These are phyloP conservation scores for Zosterops japonicus DNA, from an alignment of 2,113 vertebrate genomes.

Conservation along the genomic window DNA sequence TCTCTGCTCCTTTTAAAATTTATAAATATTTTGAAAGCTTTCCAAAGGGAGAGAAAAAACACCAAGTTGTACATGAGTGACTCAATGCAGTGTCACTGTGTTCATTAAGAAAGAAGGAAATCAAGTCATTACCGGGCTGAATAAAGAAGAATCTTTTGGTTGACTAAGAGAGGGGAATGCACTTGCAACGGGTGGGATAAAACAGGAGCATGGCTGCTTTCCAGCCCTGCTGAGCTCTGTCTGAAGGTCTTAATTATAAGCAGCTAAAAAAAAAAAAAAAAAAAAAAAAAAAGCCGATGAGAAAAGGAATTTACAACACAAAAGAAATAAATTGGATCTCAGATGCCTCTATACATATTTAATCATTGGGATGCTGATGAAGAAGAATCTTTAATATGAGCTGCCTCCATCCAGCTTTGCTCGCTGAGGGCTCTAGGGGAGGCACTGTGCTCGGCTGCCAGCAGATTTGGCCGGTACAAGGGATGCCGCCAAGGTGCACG, in stretches of 20 bases:
- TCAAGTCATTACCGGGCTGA: conserved; percentile 48
- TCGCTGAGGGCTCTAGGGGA: rapidly evolving
- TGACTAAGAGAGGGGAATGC: conserved; percentile 23
- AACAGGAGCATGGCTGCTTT: not conserved
- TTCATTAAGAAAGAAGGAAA: conserved; percentile 54
- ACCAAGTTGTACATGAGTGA: conserved; percentile 38
- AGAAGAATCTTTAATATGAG: conserved; percentile 39
- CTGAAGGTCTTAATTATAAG: conserved; percentile 67
- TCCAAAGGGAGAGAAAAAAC: conserved; percentile 46
- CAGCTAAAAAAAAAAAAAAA: not conserved
- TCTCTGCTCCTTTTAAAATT: conserved; percentile 1
- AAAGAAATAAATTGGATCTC: conserved; percentile 69
- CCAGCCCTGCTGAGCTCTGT: conserved; percentile 32
- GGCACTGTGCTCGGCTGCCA: rapidly evolving
- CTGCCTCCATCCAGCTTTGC: not conserved
- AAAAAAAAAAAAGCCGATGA: not conserved
- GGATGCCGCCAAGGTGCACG: not conserved
- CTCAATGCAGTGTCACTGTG: conserved; percentile 19
- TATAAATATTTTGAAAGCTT: conserved; percentile 71
- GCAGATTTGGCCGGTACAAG: rapidly evolving
- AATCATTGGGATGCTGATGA: conserved; percentile 55
- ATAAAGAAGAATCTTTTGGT: conserved; percentile 37
- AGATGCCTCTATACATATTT: conserved; percentile 54
- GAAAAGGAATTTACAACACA: conserved; percentile 63
- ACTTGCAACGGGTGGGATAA: not conserved